Evolutionary conservation across 2,113 vertebrate species (phyloP), one percentile per base, ranked within the genome.

Genomic region (Elachura formosa): DNA sequence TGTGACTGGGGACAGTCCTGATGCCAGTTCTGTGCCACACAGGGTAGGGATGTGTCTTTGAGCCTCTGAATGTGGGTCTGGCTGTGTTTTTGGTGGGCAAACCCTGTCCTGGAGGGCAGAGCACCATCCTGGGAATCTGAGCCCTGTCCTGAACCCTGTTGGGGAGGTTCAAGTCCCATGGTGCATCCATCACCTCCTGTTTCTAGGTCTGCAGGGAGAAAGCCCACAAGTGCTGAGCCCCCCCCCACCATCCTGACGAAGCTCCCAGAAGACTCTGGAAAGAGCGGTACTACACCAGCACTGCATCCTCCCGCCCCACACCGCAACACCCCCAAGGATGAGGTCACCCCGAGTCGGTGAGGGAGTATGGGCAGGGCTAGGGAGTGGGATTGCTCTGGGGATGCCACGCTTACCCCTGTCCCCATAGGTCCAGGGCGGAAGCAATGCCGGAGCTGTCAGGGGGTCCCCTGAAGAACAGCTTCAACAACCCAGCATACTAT

Each of bases 401-500:
- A 4, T 17, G 40, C 38, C 21, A 4, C 3, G 1, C 87, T 89
- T 62, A 83, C 33, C 31, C 10, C 7, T 76, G 62, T 89, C 31
- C 78, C 63, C 21, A 0, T 94, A 99, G 99, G 93, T 91, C 96
- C n/a, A 99, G 98, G 94, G 97, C 79, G 58, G 99, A 99, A 36
- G 89, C 51, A 7, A 28, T 96, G 36, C 52, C 96, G 11, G 99
- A 99, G 8, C 93, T 92, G 0, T 98, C 98, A 25, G 97, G 97
- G 4, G 96, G 97, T 17, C 93, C 97, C 6, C 92, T 97, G 95
- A 99, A 99, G 96, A 99, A 99, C 98, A 99, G 99, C 97, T 99
- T 99, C 98, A 99, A 99, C 91, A 99, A 99, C 92, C 99, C 99
- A 0, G 99, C 99, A 24, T 99, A 99, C 97, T 99, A 99, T 48